Evolutionary conservation across 2,113 vertebrate species (phyloP).

Genomic region (Dryoscopus gambensis): DNA sequence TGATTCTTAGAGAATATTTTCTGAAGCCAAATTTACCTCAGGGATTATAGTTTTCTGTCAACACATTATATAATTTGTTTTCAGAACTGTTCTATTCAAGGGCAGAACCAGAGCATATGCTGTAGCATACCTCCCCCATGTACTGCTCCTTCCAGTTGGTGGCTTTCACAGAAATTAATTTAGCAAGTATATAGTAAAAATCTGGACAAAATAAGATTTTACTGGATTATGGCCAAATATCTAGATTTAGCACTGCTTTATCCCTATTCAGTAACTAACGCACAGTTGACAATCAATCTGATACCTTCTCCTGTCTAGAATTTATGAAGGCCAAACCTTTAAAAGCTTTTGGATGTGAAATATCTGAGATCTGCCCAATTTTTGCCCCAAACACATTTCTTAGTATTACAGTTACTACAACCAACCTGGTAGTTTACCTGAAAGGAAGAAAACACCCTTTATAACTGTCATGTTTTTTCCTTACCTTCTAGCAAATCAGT

Average conservation of each 20-base stretch:
- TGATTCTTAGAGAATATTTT: slow-evolving; percentile 44
- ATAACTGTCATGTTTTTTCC: not conserved
- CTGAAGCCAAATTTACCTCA: slow-evolving; percentile 54
- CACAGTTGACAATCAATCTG: not conserved
- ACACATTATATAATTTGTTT: slow-evolving; percentile 68
- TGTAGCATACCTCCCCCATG: slow-evolving; percentile 36
- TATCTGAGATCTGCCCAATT: not conserved
- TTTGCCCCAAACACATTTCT: not conserved
- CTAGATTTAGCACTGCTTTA: not conserved
- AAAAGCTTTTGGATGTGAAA: not conserved
- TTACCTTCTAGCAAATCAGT: not conserved
- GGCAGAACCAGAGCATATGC: slow-evolving; percentile 61
- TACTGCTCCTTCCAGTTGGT: slow-evolving; percentile 39
- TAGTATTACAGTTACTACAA: not conserved
- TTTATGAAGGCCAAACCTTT: not conserved
- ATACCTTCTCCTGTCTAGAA: not conserved
- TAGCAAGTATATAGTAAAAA: slow-evolving; percentile 56
- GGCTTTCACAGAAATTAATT: slow-evolving; percentile 58
- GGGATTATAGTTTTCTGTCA: slow-evolving; percentile 59
- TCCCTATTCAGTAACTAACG: not conserved
- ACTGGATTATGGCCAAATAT: slow-evolving; percentile 24
- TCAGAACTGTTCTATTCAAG: slow-evolving; percentile 62
- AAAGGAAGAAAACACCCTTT: not conserved
- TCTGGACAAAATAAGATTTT: slow-evolving; percentile 49
- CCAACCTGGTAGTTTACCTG: not conserved